These are phyloP conservation scores for Podiceps cristatus DNA, from an alignment of 2,113 vertebrate species.

Conservation along the genomic window DNA sequence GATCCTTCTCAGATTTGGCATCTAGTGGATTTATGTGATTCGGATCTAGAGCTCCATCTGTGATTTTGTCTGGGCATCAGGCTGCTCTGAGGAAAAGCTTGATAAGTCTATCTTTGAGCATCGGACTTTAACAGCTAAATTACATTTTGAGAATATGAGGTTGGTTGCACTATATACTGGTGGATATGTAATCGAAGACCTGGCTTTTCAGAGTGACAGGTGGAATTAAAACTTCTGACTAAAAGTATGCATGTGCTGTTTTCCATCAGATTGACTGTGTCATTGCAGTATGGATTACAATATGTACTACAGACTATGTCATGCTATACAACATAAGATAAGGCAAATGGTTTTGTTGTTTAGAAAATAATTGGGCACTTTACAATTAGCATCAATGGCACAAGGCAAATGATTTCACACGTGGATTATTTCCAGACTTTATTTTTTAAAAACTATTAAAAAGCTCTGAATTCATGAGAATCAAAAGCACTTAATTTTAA, in stretches of 20 bases:
- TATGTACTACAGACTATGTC: conserved; percentile 9
- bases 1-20: conserved; percentile 77
- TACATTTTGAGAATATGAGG: conserved; percentile 33
- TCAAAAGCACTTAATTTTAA: conserved; percentile 67
- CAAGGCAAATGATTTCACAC: conserved; percentile 51
- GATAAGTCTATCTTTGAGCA: background rate
- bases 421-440: conserved; percentile 41
- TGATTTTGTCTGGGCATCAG: conserved; percentile 19
- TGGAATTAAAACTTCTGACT: conserved; percentile 34
- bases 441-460: conserved; percentile 38
- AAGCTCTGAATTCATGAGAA: conserved; percentile 44
- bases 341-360: conserved; percentile 71
- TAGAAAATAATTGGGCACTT: conserved; percentile 71
- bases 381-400: conserved; percentile 58
- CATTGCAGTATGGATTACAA: conserved; percentile 26
- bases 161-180: conserved; percentile 51
- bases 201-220: conserved; percentile 36
- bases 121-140: conserved; percentile 38
- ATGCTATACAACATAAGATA: conserved; percentile 65
- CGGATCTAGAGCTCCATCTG: conserved; percentile 43
- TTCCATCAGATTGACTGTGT: conserved; percentile 30
- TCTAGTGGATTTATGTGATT: conserved; percentile 77
- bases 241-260: conserved; percentile 9
- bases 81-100: conserved; percentile 37
- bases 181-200: conserved; percentile 57